Evolutionary conservation across 2,888 invertebrate genomes (phyloP).

Genomic region (Drosophila melanocephala): DNA sequence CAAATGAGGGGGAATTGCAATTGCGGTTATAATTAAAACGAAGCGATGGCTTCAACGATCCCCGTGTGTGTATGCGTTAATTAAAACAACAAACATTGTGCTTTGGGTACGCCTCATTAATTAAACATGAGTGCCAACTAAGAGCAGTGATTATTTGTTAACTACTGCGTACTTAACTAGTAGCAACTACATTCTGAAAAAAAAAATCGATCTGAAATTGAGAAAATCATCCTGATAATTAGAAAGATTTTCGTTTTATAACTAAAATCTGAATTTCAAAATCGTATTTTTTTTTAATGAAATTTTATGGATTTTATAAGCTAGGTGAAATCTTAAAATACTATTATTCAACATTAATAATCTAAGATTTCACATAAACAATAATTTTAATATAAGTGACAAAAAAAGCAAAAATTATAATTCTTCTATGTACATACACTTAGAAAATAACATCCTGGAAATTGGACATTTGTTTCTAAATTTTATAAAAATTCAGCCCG

Average conservation of each 20-base stretch:
- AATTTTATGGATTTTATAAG: not conserved
- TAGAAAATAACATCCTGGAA: too few relatives aligned
- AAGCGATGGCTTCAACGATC: constrained; percentile 5
- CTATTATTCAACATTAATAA: not conserved
- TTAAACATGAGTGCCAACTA: constrained; percentile 39
- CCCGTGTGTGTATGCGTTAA: constrained; percentile 19
- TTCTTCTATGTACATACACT: too few relatives aligned
- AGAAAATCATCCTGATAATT: not conserved
- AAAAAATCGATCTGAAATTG: not conserved
- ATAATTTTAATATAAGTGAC: not conserved
- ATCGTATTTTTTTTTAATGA: not conserved
- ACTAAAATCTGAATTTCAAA: not conserved
- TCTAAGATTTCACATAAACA: not conserved
- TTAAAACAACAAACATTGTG: constrained; percentile 40
- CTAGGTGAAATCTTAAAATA: not conserved
- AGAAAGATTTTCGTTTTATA: not conserved
- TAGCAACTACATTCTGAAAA: not conserved
- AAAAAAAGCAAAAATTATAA: not conserved
- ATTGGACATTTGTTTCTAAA: not conserved
- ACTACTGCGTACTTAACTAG: not conserved
- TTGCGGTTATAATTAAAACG: constrained; percentile 20
- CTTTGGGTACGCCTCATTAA: constrained; percentile 32
- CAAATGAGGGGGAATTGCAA: constrained; percentile 15
- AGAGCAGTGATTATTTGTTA: constrained; percentile 22
- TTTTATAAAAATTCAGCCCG: not conserved